Base-by-base conservation (phyloP, 1,140 invertebrate genomes). In the Drosophila paulistorum region DNA sequence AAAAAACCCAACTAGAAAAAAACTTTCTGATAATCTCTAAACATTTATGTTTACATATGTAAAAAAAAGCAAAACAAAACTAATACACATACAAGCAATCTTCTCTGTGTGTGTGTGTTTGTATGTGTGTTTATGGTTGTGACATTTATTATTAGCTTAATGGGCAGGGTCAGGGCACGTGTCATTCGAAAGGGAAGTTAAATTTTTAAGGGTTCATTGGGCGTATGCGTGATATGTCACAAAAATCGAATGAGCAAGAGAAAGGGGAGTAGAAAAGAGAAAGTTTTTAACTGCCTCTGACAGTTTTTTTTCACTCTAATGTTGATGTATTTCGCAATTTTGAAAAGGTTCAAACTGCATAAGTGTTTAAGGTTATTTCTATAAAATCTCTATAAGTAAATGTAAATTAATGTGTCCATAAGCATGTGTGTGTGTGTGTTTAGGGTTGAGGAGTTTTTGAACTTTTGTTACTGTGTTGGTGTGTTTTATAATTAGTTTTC, bases 331-430 rank as follows among this genome's bases (percentile, higher is more conserved):
- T 58, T 58, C 37, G 30, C 30, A 58, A 30, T 30, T 17, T 17
- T 11, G n/a, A 58, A 58, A 58, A 17, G 55, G 55, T 58, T 58
- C 30, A 57, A 57, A 14, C 26, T 33, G 13, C 55, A 37, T 11
- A 58, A 58, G n/a, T 37, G 45, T 51, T 51, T 51, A 51, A 51
- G 45, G 17, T 51, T 51, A 51, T 51, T 20, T 9, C 17, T 23
- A 51, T 51, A 57, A 75, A 75, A 75, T 75, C 75, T 75, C 75
- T 75, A 51, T 51, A 54, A 39, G 20, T 39, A 67, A 73, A 51
- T 65, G 23, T 57, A 39, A 39, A 20, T 60, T 39, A 17, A 54
- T 57, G 17, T 41, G 14, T 41, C 26, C 10, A 26, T 20, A n/a
- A 9, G 3, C 37, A 4, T 39, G 54, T 58, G 41, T 37, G 17